Evolutionary conservation across 1,140 invertebrate genomes (phyloP).

Genomic region (Drosophila erecta): DNA sequence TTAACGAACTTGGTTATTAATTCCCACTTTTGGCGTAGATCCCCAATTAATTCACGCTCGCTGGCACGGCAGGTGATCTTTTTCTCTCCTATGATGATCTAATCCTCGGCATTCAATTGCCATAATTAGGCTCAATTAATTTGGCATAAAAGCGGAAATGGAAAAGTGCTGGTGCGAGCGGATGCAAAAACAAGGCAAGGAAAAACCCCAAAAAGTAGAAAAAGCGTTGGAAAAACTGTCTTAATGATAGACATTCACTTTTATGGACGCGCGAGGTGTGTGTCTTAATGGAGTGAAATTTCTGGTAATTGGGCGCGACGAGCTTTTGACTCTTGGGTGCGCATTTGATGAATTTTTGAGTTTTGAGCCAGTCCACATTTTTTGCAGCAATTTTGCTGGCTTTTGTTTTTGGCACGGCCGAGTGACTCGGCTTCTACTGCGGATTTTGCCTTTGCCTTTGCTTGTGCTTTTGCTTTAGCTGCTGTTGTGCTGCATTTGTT

Average conservation of each 20-base stretch:
- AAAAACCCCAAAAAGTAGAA: slow-evolving; percentile 13
- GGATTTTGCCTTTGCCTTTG: slow-evolving; percentile 32
- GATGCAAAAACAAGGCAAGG: slow-evolving; percentile 31
- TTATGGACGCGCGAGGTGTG: slow-evolving; percentile 73
- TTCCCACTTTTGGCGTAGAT: slow-evolving; percentile 40
- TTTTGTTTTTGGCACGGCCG: slow-evolving; percentile 46
- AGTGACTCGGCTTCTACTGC: slow-evolving; percentile 22
- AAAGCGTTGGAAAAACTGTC: slow-evolving; percentile 40
- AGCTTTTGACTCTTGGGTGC: slow-evolving; percentile 66
- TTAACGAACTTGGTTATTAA: slow-evolving; percentile 53
- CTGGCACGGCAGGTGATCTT: slow-evolving; percentile 55
- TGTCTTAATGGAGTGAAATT: slow-evolving; percentile 81
- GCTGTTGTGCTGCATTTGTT: slow-evolving; percentile 69
- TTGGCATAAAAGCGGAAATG: slow-evolving; percentile 77
- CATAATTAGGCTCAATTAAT: slow-evolving; percentile 77
- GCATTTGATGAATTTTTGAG: slow-evolving; percentile 78
- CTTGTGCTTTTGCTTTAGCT: not conserved
- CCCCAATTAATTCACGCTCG: slow-evolving; percentile 49
- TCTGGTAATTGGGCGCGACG: slow-evolving; percentile 76
- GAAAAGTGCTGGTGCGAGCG: slow-evolving; percentile 48
- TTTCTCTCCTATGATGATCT: slow-evolving; percentile 17
- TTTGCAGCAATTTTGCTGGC: slow-evolving; percentile 49
- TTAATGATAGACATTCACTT: slow-evolving; percentile 83
- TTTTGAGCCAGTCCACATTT: slow-evolving; percentile 50
- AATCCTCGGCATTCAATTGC: slow-evolving; percentile 45